These are phyloP conservation scores for Neostethus bicornis DNA, from an alignment of 2,797 vertebrate genomes.

Conservation along the genomic window DNA sequence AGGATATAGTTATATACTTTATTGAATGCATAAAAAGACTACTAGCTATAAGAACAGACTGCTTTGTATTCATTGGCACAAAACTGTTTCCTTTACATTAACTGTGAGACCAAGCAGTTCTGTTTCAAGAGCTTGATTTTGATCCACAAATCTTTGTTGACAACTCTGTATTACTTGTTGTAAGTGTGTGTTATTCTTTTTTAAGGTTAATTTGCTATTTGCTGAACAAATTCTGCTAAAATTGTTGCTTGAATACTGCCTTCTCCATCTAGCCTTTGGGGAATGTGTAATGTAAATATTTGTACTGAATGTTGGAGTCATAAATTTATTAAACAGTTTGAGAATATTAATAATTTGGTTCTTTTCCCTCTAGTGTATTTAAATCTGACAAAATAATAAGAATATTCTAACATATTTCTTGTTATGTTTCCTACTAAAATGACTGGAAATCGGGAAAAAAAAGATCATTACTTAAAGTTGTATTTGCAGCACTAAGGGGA, in stretches of 20 bases:
- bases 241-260: conserved; percentile 53
- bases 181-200: conserved; percentile 60
- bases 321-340: conserved; percentile 71
- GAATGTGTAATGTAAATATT: conserved; percentile 68
- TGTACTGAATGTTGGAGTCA: conserved; percentile 64
- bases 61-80: conserved; percentile 51
- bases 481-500: conserved; percentile 30
- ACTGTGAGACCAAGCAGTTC: conserved; percentile 86
- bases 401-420: neutral
- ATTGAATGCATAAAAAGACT: conserved; percentile 55
- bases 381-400: neutral
- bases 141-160: conserved; percentile 81
- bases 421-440: neutral
- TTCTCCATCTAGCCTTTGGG: conserved; percentile 50
- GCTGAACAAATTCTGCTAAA: conserved; percentile 58
- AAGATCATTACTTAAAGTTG: neutral
- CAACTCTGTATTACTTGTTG: conserved; percentile 72
- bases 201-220: conserved; percentile 57
- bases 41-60: conserved; percentile 57
- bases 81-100: conserved; percentile 72
- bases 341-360: neutral
- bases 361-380: conserved; percentile 1
- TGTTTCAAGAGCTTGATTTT: conserved; percentile 94
- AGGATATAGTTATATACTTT: too few relatives aligned
- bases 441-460: neutral